phyloP scores from a whole-genome alignment of 2,888 invertebrate species.

The Miltochrista miniata region DNA sequence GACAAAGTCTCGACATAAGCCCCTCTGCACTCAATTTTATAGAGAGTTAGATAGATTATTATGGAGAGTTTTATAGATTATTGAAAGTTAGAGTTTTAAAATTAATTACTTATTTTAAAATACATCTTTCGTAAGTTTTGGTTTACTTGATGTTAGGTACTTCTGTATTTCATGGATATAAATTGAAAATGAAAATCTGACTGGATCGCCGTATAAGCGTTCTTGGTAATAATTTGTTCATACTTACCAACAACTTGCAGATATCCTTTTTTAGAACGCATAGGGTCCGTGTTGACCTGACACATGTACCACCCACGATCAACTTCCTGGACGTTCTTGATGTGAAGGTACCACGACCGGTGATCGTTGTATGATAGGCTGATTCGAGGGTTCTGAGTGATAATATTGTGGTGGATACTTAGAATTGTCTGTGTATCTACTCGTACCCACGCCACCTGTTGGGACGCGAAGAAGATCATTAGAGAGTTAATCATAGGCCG shows the following conservation, averaged over 20 bases:
- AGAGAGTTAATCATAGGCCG: too few species aligned
- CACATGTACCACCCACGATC: constrained; percentile 97
- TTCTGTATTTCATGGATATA: too few species aligned
- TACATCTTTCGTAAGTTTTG: too few species aligned
- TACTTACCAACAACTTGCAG: constrained; percentile 95
- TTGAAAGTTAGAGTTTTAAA: too few species aligned
- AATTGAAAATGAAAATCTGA: too few species aligned
- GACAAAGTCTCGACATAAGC: too few species aligned
- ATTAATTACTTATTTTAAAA: too few species aligned
- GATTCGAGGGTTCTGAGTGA: constrained; percentile 95
- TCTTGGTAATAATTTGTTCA: background rate
- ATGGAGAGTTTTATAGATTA: too few species aligned
- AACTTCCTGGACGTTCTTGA: constrained; percentile 93
- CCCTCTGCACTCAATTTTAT: too few species aligned
- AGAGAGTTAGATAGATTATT: too few species aligned
- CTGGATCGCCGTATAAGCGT: too few species aligned
- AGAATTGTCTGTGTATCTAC: constrained; percentile 96
- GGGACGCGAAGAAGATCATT: background rate
- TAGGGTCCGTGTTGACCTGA: constrained; percentile 97
- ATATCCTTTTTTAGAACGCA: constrained; percentile 95
- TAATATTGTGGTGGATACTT: constrained; percentile 95
- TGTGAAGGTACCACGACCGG: constrained; percentile 95
- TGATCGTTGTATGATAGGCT: constrained; percentile 94
- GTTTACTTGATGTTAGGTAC: too few species aligned
- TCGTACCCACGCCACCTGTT: constrained; percentile 95